Conservation (phyloP, 2,888 invertebrate species). For the Epiperipatus broadwayi region DNA sequence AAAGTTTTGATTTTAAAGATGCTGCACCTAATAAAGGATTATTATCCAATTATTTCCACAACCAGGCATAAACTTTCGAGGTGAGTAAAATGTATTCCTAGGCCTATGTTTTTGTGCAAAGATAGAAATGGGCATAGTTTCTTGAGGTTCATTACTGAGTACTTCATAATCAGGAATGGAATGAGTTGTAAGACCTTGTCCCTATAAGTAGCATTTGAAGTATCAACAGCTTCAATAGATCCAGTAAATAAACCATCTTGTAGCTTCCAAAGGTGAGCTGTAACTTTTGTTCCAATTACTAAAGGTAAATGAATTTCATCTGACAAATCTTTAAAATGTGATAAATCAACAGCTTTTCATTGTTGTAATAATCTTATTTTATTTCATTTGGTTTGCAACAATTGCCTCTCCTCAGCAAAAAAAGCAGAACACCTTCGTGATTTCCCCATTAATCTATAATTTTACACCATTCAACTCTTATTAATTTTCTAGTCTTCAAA, state of each 20-base stretch:
- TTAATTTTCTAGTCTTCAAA: constrained; percentile 58
- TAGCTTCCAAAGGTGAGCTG: too few species aligned
- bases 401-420: constrained; percentile 79
- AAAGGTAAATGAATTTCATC: constrained; percentile 82
- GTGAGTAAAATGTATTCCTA: constrained; percentile 23
- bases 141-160: constrained; percentile 71
- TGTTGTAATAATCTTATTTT: constrained; percentile 83
- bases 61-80: constrained; percentile 27
- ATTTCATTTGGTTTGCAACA: constrained; percentile 68
- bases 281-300: constrained; percentile 78
- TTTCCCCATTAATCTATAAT: constrained; percentile 90
- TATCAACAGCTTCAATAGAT: constrained; percentile 83
- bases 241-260: constrained; percentile 90
- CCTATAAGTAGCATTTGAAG: constrained; percentile 77
- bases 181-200: constrained; percentile 75
- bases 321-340: constrained; percentile 66
- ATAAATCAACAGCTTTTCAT: constrained; percentile 48
- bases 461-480: constrained; percentile 82
- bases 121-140: constrained; percentile 65
- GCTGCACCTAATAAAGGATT: too few species aligned
- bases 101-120: constrained; percentile 42
- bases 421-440: constrained; percentile 76
- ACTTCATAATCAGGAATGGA: constrained; percentile 94
- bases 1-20: too few species aligned
- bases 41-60: too few species aligned